Base-by-base conservation (phyloP, 2,888 invertebrate species). In the Apamea crenata region DNA sequence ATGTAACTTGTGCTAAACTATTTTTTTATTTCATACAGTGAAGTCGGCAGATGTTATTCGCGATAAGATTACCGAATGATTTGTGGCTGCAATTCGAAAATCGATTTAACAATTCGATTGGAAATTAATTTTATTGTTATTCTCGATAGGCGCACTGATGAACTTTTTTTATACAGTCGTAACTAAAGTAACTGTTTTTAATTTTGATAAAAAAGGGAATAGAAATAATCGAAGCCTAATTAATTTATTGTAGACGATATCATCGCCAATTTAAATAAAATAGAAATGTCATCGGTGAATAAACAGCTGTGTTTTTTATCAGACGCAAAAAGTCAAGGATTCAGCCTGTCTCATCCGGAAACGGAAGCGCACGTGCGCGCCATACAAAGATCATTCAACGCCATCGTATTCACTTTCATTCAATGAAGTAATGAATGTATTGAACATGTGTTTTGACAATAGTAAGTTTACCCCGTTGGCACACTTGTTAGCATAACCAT, bases 351-450 rank as follows among this genome's bases (percentile, higher is more conserved):
- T 71, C 82, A 72, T 82, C 86, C 89, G 90, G 90, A 90, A 89
- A 84, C 90, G 90, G 90, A 90, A 89, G 50, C 88, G 81, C 88
- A 90, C 90, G 90, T 90, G 90, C 90, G 87, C 85, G 75, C 82
- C 65, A 76, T 86, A 87, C 87, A 87, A 89, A 80, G 83, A 87
- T 89, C 84, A 82, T 84, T 81, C 72, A 83, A 69, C 81, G 65
- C 88, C 88, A 87, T 90, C 88, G 80, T 75, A 83, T 87, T 88
- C 89, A 84, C 89, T 89, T 89, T 89, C 89, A 80, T 88, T 88
- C 83, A 88, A 65, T 78, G 71, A 77, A 74, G 78, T 74, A 81
- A 84, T 82, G 68, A 78, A 68, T 80, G 66, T 44, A 76, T 44
- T 78, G 78, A 87, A 80, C 80, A 78, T 86, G 74, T 88, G 85